A percentile compares a stretch with the other conserved stretches of the same genome.
Evolutionary conservation across 2,888 invertebrate genomes (phyloP).

Genomic region (Diplolepis rosae): DNA sequence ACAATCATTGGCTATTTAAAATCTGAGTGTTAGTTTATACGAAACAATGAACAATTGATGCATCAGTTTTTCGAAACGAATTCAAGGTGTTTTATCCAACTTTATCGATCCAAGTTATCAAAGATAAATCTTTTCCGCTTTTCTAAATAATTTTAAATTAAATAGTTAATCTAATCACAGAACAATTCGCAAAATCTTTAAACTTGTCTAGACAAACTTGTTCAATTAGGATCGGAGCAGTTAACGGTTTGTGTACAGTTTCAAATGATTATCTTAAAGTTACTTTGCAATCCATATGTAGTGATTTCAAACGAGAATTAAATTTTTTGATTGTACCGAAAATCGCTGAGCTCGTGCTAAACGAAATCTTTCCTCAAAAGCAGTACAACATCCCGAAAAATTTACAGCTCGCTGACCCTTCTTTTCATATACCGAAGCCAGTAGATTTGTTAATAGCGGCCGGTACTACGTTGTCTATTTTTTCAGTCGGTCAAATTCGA

Average conservation of each 20-base stretch:
- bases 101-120: no score
- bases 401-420: background rate
- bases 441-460: background rate
- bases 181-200: background rate
- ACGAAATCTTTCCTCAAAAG: background rate
- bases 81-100: no score
- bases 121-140: no score
- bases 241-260: background rate
- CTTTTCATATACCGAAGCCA: background rate
- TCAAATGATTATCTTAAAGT: background rate
- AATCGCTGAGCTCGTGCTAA: background rate
- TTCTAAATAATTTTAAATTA: no score
- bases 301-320: background rate
- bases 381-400: background rate
- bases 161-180: background rate
- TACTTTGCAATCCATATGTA: background rate
- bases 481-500: background rate
- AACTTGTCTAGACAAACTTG: background rate
- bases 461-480: background rate
- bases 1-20: no score
- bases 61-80: no score
- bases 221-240: background rate
- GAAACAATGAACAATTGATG: no score
- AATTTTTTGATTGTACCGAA: background rate
- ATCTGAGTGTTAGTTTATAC: no score